Evolutionary conservation across 2,113 vertebrate species (phyloP).

Genomic region (Lutjanus erythropterus): DNA sequence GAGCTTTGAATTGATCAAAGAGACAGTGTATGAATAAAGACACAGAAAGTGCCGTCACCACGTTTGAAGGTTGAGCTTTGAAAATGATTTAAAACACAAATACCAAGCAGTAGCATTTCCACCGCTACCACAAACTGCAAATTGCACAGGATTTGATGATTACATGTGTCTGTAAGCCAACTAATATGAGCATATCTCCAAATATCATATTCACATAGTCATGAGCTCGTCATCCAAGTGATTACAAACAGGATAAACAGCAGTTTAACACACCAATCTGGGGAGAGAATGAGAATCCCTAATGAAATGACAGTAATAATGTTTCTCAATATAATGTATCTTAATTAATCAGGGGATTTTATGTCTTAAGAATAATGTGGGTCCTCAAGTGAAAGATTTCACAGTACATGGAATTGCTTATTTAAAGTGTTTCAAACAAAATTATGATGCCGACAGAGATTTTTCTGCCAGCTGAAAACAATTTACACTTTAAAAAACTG

Average conservation of each 20-base stretch:
- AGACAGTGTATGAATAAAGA: slow-evolving; percentile 49
- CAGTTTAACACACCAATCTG: slow-evolving; percentile 15
- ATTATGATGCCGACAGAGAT: neutral
- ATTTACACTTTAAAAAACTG: neutral
- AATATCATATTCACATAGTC: neutral
- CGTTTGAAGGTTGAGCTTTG: slow-evolving; percentile 25
- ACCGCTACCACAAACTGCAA: slow-evolving; percentile 5
- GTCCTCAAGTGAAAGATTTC: slow-evolving; percentile 1
- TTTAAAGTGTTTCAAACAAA: neutral
- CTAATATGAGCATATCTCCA: neutral
- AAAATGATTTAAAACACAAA: slow-evolving; percentile 51
- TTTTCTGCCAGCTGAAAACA: neutral
- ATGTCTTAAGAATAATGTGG: slow-evolving; percentile 1
- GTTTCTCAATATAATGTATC: neutral
- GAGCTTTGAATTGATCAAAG: slow-evolving; percentile 65
- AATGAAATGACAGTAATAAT: neutral
- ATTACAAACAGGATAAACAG: slow-evolving; percentile 30
- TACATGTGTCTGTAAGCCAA: slow-evolving; percentile 12
- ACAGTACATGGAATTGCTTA: neutral
- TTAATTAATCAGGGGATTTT: slow-evolving; percentile 8
- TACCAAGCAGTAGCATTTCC: neutral
- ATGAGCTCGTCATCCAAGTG: slow-evolving; percentile 18
- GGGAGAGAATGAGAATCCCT: neutral
- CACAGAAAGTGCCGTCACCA: slow-evolving; percentile 12
- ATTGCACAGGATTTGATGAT: slow-evolving; percentile 22